Conservation (phyloP, 2,113 vertebrate genomes). For the Pampusana beccarii region DNA sequence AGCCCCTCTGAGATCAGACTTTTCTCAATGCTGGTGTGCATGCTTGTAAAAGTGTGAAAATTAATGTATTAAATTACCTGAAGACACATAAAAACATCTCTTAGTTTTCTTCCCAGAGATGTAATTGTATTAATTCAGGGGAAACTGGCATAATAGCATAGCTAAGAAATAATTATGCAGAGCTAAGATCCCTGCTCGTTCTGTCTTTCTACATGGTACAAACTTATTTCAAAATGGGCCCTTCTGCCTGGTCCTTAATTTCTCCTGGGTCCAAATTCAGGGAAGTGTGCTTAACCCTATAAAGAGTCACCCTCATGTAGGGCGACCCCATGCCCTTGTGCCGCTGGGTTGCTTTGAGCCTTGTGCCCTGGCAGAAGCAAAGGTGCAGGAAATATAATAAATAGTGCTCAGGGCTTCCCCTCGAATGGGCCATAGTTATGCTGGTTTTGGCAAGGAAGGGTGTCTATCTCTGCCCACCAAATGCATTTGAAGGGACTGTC, state of each 20-base stretch:
- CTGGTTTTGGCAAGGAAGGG: background rate
- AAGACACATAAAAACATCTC: background rate
- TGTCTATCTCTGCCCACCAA: accelerated
- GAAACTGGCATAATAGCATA: background rate
- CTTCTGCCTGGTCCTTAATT: background rate
- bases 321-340: background rate
- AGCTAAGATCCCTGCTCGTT: background rate
- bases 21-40: background rate
- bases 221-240: background rate
- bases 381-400: background rate
- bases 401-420: background rate
- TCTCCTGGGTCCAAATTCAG: background rate
- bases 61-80: background rate
- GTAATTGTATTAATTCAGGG: background rate
- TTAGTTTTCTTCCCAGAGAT: background rate
- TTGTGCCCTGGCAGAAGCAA: background rate
- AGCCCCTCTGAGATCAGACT: background rate
- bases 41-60: background rate
- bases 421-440: accelerated
- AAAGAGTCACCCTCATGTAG: background rate
- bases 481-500: background rate
- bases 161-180: background rate
- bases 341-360: accelerated
- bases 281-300: background rate
- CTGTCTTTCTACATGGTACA: background rate